Percentiles rank a stretch among this genome's conserved stretches.
phyloP scores from a whole-genome alignment of 2,888 invertebrate genomes.

The Eretmocerus hayati region DNA sequence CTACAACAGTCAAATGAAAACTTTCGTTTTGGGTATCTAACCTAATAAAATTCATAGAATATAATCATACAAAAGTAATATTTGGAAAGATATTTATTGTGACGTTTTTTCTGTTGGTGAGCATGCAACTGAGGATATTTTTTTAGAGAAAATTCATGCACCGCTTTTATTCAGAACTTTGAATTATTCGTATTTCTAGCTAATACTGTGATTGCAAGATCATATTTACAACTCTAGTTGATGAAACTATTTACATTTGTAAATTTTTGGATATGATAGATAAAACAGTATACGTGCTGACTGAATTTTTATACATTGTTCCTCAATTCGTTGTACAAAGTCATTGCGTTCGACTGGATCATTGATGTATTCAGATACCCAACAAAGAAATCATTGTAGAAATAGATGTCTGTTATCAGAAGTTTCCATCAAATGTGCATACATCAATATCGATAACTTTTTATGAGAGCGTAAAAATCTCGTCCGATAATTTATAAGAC shows the following conservation, averaged over 20 bases:
- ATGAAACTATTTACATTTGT: constrained; percentile 17
- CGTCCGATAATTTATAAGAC: too few species aligned
- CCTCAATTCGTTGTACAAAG: constrained; percentile 15
- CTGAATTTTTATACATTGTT: constrained; percentile 11
- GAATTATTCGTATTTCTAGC: neutral
- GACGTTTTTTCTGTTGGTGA: too few species aligned
- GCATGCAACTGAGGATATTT: too few species aligned
- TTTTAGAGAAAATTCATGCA: too few species aligned
- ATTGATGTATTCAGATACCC: constrained; percentile 18
- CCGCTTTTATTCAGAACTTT: too few species aligned
- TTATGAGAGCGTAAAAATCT: too few species aligned
- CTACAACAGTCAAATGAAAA: too few species aligned
- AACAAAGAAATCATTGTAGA: constrained; percentile 12
- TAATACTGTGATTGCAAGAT: constrained; percentile 3
- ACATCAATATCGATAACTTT: too few species aligned
- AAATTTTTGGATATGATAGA: constrained; percentile 16
- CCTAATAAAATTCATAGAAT: too few species aligned
- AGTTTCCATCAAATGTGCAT: constrained; percentile 10
- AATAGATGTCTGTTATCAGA: constrained; percentile 13
- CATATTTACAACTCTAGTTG: constrained; percentile 11
- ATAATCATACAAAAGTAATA: too few species aligned
- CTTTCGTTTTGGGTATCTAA: too few species aligned
- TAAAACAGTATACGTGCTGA: constrained; percentile 13
- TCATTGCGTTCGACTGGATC: constrained; percentile 20
- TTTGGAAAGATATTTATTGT: too few species aligned